Evolutionary conservation across 2,888 invertebrate species (phyloP), one percentile per base, ranked within the genome.

Genomic region (Nomada fucata): DNA sequence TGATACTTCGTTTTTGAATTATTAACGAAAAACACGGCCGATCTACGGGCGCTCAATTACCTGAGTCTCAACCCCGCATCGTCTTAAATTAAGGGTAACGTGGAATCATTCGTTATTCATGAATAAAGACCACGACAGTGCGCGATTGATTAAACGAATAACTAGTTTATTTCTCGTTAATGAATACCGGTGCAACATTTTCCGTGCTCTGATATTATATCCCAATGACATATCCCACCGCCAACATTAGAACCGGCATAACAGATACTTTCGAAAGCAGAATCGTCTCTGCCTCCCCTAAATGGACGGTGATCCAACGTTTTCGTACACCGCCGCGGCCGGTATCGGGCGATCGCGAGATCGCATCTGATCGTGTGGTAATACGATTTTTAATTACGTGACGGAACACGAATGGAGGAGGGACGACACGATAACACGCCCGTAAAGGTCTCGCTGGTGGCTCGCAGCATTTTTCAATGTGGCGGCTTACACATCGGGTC

Each of bases 381-480:
- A 77, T 65, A 53, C 47, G 47, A 69, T 53, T 72, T 64, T 81
- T 79, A 79, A 79, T 70, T 72, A 68, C 72, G 26, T 26, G 64
- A 47, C 11, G 57, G n/a, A 36, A 74, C 68, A 68, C 10, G 47
- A 55, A 61, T 65, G 65, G 36, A 42, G n/a, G 55, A 26, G 53
- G 64, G 57, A 64, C 63, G 5, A n/a, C 2, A 9, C 44, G 53
- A 63, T 57, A 64, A 79, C 82, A 85, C 73, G 83, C 74, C 77
- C 69, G 71, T 76, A 84, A 82, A 80, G 85, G 76, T 77, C 79
- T 80, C 69, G 85, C 53, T 36, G 70, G 55, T 50, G 83, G 83
- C 76, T 76, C 78, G 79, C 67, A 77, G 73, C 85, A 85, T 87
- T 85, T 86, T 85, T 85, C 81, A 79, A 71, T 71, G 81, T 76